phyloP scores from a whole-genome alignment of 2,888 invertebrate genomes.

The Aphodius sticticus region DNA sequence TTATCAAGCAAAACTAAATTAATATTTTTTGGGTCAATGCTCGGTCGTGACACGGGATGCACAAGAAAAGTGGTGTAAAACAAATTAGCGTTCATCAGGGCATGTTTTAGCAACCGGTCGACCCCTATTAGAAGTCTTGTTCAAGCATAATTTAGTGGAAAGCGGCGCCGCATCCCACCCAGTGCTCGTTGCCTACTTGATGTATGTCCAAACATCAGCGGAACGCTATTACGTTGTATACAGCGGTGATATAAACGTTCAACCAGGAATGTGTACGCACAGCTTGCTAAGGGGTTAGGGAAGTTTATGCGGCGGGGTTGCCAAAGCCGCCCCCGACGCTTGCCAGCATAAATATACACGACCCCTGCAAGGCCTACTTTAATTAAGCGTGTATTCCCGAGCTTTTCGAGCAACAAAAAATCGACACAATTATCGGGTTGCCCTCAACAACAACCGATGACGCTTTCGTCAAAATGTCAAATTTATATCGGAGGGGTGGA shows the following conservation, averaged over 20 bases:
- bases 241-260: neutral
- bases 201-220: constrained; percentile 20
- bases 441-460: neutral
- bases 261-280: constrained; percentile 4
- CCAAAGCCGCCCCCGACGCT: neutral
- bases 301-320: neutral
- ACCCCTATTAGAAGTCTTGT: neutral
- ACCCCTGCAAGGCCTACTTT: neutral
- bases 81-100: neutral
- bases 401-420: neutral
- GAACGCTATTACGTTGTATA: constrained; percentile 9
- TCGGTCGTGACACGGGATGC: neutral
- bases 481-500: neutral
- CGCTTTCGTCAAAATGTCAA: neutral
- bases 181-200: constrained; percentile 1
- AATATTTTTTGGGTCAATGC: too few species aligned
- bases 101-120: neutral
- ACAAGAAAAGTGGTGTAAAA: neutral
- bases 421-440: neutral
- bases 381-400: neutral
- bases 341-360: neutral
- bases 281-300: neutral
- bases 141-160: neutral
- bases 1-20: too few species aligned
- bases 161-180: neutral